These are phyloP conservation scores for Mirounga angustirostris DNA, from an alignment of 2,113 vertebrate species.

Conservation along the genomic window DNA sequence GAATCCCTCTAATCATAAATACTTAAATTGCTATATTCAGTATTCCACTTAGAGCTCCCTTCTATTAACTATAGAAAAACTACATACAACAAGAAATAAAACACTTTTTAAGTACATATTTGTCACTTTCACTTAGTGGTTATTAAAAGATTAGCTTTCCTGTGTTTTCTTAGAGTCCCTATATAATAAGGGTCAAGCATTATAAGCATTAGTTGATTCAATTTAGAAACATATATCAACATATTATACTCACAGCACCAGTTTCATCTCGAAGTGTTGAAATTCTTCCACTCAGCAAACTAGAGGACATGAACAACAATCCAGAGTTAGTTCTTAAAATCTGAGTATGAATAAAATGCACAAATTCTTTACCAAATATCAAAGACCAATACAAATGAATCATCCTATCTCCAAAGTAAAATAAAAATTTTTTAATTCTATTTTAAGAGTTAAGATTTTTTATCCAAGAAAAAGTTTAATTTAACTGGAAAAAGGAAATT, in stretches of 20 bases:
- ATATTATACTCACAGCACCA: conserved; percentile 96
- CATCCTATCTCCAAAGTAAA: background rate
- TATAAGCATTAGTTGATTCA: background rate
- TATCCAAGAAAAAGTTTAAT: background rate
- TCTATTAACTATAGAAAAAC: background rate
- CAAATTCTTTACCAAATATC: conserved; percentile 40
- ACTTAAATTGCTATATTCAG: background rate
- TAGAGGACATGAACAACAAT: conserved; percentile 85
- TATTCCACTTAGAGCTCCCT: background rate
- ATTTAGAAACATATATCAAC: conserved; percentile 1
- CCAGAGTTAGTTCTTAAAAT: conserved; percentile 72
- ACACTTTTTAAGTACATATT: background rate
- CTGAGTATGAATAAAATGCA: background rate
- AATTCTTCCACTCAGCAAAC: conserved; percentile 99
- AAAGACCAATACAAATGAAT: background rate
- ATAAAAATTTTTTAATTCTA: background rate
- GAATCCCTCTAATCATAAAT: background rate
- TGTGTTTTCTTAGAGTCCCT: background rate
- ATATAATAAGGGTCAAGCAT: background rate
- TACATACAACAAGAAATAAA: background rate
- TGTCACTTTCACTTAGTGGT: background rate
- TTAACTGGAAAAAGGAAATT: background rate
- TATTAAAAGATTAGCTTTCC: background rate
- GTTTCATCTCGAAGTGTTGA: conserved; percentile 99
- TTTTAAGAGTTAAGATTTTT: conserved; percentile 46